Evolutionary conservation across 1,140 invertebrate species (phyloP).

Genomic region (Ephestia elutella): DNA sequence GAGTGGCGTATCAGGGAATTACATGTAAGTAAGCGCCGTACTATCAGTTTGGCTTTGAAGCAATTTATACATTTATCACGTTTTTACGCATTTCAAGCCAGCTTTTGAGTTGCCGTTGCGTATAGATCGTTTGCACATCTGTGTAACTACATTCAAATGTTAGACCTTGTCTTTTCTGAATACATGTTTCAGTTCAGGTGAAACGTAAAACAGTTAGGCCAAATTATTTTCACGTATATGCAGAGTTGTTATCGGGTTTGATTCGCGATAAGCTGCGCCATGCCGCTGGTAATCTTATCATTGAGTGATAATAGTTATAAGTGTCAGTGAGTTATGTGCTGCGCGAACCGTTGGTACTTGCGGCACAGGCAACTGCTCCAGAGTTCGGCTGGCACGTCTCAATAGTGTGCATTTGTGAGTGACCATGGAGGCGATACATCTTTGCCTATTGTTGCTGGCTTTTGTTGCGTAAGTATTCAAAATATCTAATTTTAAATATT

Average conservation of each 20-base stretch:
- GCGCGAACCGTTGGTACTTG: constrained; percentile 48
- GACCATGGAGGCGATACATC: constrained; percentile 46
- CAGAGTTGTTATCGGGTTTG: constrained; percentile 60
- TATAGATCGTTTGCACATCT: constrained; percentile 2
- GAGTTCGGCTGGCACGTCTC: constrained; percentile 35
- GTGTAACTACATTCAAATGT: constrained; percentile 5
- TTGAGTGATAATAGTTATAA: constrained; percentile 70
- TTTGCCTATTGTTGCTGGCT: constrained; percentile 39
- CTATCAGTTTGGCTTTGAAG: neutral
- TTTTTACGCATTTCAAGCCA: constrained; percentile 8
- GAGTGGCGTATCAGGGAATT: neutral
- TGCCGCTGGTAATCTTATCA: constrained; percentile 69
- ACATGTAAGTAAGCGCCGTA: constrained; percentile 11
- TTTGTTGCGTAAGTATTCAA: constrained; percentile 51
- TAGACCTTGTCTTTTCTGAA: neutral
- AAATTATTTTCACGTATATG: constrained; percentile 54
- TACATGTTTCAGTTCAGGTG: constrained; percentile 20
- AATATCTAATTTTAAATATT: constrained; percentile 11
- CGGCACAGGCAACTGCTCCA: constrained; percentile 44
- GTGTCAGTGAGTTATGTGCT: constrained; percentile 69
- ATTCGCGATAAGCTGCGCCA: constrained; percentile 66
- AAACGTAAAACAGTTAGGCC: constrained; percentile 38
- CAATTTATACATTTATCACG: neutral
- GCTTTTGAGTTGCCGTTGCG: neutral
- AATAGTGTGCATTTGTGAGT: constrained; percentile 28